Evolutionary conservation across 2,888 invertebrate species (phyloP), one percentile per base, ranked within the genome.

Genomic region (Pegoplata infirma): DNA sequence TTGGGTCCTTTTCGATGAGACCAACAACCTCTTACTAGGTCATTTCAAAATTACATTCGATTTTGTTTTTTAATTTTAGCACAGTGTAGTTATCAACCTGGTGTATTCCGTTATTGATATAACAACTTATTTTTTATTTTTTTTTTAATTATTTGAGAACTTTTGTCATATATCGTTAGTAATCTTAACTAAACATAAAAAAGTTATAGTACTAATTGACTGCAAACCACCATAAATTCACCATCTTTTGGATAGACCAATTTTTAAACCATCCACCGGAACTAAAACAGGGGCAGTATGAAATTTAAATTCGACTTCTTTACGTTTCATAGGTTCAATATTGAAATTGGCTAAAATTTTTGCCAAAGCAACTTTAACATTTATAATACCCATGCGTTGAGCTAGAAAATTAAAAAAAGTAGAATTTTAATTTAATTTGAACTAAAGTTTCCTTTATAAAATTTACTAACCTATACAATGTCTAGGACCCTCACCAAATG

Each of bases 401-500:
- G 81, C 83, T 83, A 19, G 16, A 76, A n/a, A 56, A 32, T 25
- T 32, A 46, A 10, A 46, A 40, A 32, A 32, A 32, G 8, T 19
- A 6, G 17, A 40, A 16, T 4, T 3, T 28, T 28, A 28, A 28
- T n/a, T n/a, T 1, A 28, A 28, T 28, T 5, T 28, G 16, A n/a
- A 23, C 16, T 44, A n/a, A n/a, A n/a, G n/a, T n/a, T n/a, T n/a
- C n/a, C n/a, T n/a, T n/a, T n/a, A n/a, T n/a, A n/a, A n/a, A 32
- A 40, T 40, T n/a, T n/a, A 16, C 2, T 8, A 10, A 88, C 90
- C 90, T 53, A 90, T 88, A 76, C 90, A 90, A 23, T 85, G 85
- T 23, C 89, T 80, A 7, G 90, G 90, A 17, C 90, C 90, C 73
- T 87, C 88, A 12, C 90, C 90, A 66, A 88, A 88, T 8, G 88